These are phyloP conservation scores for Fragum fragum DNA, from an alignment of 2,888 invertebrate species.

Conservation along the genomic window DNA sequence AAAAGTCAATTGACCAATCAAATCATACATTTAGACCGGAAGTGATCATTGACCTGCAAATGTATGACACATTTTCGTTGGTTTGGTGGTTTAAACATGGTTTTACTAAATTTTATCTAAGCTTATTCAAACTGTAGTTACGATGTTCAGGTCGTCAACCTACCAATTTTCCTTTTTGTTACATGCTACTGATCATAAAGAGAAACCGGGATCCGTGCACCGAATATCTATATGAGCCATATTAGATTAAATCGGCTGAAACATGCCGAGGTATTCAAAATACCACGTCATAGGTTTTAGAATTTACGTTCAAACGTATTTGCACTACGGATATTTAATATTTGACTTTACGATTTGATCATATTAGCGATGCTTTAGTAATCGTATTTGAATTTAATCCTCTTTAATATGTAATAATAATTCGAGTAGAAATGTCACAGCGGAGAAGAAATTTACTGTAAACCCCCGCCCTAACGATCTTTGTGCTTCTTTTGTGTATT, in stretches of 20 bases:
- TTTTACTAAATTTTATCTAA: too few species aligned
- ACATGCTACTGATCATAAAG: too few species aligned
- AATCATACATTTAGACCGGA: too few species aligned
- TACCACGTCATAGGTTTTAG: background rate
- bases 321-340: background rate
- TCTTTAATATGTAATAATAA: background rate
- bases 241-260: background rate
- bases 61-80: too few species aligned
- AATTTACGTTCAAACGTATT: background rate
- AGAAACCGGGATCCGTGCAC: background rate
- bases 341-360: background rate
- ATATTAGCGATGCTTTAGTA: background rate
- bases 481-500: too few species aligned
- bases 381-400: background rate
- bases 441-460: background rate
- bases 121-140: too few species aligned
- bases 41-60: too few species aligned
- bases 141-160: too few species aligned
- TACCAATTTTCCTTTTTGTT: too few species aligned
- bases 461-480: too few species aligned
- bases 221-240: background rate
- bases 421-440: background rate
- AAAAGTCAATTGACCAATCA: too few species aligned
- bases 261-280: background rate
- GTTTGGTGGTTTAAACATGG: too few species aligned